Evolutionary conservation across 2,888 invertebrate species (phyloP).

Genomic region (Leptopterna dolabrata): DNA sequence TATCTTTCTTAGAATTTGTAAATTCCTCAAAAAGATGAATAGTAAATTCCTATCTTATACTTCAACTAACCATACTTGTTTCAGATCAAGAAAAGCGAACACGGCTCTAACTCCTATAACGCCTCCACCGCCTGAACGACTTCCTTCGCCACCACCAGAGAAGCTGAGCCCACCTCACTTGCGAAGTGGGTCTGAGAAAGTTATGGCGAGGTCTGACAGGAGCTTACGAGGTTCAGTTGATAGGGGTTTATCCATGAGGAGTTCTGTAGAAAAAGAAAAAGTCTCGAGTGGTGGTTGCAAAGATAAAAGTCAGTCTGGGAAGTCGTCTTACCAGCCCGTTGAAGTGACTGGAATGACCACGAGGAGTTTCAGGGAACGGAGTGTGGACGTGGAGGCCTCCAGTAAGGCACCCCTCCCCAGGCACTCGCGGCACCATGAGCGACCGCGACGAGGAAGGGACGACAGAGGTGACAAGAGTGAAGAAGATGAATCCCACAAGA

Average conservation of each 20-base stretch:
- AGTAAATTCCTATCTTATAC: too few species aligned
- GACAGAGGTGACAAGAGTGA: not conserved
- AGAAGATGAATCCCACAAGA: not conserved
- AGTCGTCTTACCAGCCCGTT: not conserved
- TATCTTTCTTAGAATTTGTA: too few species aligned
- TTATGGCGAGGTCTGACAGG: conserved; percentile 30
- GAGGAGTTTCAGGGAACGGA: conserved; percentile 54
- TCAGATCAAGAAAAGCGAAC: conserved; percentile 39
- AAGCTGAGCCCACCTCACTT: conserved; percentile 27
- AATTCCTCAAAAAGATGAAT: too few species aligned
- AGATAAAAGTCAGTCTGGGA: not conserved
- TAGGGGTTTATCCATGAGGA: not conserved
- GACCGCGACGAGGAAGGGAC: not conserved
- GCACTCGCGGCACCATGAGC: not conserved
- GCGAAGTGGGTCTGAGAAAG: conserved; percentile 30
- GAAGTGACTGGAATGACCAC: not conserved
- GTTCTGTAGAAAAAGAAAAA: conserved; percentile 5
- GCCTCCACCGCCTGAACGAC: conserved; percentile 30
- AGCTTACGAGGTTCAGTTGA: conserved; percentile 10
- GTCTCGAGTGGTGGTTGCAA: not conserved
- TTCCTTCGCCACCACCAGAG: conserved; percentile 43
- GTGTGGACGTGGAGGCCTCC: conserved; percentile 56
- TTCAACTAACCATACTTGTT: too few species aligned
- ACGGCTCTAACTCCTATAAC: conserved; percentile 45
- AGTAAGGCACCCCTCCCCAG: conserved; percentile 54